A percentile compares a stretch with the other conserved stretches of the same genome.
phyloP scores from a whole-genome alignment of 1,140 invertebrate species.

The Drosophila littoralis region DNA sequence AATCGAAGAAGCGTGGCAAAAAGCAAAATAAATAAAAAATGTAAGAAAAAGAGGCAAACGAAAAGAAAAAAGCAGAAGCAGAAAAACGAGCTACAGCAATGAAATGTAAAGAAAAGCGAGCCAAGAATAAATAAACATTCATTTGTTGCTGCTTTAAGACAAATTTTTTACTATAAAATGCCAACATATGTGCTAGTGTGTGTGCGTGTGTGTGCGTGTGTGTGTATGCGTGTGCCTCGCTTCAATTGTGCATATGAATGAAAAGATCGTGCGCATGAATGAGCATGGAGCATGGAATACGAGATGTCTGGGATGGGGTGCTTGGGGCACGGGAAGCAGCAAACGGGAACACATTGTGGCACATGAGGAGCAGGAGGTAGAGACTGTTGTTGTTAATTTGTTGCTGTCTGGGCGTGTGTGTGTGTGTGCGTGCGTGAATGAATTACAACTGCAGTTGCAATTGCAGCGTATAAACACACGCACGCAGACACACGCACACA shows the following conservation, averaged over 20 bases:
- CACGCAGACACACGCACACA: not conserved
- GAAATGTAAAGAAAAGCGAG: slow-evolving; percentile 28
- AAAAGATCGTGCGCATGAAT: slow-evolving; percentile 54
- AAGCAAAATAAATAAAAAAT: slow-evolving; percentile 9
- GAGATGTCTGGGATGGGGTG: slow-evolving; percentile 5
- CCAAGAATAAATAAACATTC: slow-evolving; percentile 54
- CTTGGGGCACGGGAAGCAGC: not conserved
- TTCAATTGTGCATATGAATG: slow-evolving; percentile 55
- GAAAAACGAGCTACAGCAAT: not conserved
- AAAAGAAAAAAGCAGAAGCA: not conserved
- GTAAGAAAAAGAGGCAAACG: not conserved
- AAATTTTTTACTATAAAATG: slow-evolving; percentile 48
- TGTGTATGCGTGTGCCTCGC: slow-evolving; percentile 19
- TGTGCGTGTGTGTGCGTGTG: slow-evolving; percentile 20
- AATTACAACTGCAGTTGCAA: slow-evolving; percentile 43
- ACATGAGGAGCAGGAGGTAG: slow-evolving; percentile 4
- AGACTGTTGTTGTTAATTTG: slow-evolving; percentile 44
- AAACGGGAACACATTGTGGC: slow-evolving; percentile 2
- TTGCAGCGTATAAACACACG: slow-evolving; percentile 9
- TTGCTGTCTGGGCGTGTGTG: slow-evolving; percentile 11
- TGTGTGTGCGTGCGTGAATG: slow-evolving; percentile 44
- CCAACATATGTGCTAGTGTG: slow-evolving; percentile 9
- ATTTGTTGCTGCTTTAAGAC: slow-evolving; percentile 37
- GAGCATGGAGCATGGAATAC: slow-evolving; percentile 45
- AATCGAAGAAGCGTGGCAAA: slow-evolving; percentile 39